Evolutionary conservation across 2,797 vertebrate genomes (phyloP).

Genomic region (Megaceryle alcyon): DNA sequence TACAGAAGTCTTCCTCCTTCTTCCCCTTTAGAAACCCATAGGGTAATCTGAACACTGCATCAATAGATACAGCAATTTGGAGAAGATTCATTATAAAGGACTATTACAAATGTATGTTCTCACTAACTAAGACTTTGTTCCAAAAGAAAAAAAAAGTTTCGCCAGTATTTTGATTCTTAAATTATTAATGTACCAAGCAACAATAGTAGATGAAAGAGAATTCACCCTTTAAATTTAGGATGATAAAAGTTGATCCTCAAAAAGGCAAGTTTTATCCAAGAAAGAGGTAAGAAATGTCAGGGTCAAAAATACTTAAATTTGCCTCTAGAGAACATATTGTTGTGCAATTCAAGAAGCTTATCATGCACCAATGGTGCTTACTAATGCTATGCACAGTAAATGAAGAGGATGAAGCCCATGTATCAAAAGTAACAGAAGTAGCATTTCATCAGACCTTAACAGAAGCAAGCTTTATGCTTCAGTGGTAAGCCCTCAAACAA

Average conservation of each 20-base stretch:
- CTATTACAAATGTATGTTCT: not conserved
- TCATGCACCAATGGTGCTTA: not conserved
- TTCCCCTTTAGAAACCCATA: not conserved
- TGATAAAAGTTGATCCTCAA: not conserved
- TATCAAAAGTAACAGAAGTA: not conserved
- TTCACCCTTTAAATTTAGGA: not conserved
- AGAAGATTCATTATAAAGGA: not conserved
- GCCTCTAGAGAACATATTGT: not conserved
- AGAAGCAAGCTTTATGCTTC: not conserved
- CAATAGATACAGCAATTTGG: not conserved
- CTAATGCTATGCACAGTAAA: not conserved
- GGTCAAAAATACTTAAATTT: not conserved
- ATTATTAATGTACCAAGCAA: not conserved
- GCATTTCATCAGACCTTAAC: not conserved
- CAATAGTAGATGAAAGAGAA: not conserved
- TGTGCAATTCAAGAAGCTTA: not conserved
- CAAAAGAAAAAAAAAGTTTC: not conserved
- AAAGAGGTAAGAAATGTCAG: not conserved
- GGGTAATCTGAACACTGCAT: not conserved
- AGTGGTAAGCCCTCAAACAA: not conserved
- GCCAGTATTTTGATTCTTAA: not conserved
- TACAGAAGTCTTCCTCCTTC: not conserved
- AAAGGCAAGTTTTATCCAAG: not conserved
- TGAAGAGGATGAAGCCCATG: not conserved
- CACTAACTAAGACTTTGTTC: not conserved